Evolutionary conservation across 2,888 invertebrate genomes (phyloP), one percentile per base, ranked within the genome.

Genomic region (Zygothrica quintamaculata): DNA sequence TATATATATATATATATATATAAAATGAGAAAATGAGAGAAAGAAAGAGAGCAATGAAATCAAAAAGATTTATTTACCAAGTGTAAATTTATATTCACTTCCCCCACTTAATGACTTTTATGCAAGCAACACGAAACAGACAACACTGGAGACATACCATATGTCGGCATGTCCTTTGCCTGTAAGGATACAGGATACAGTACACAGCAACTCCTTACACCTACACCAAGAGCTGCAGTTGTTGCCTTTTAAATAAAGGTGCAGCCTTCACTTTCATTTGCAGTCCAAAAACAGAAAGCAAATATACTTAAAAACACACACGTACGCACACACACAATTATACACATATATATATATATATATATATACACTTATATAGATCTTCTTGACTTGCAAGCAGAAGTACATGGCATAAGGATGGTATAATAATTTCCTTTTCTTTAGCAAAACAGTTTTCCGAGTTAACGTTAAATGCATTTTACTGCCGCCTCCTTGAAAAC

Each of bases 41-140:
- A 26, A 26, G 26, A 26, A 26, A 26, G 5, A 1, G 40, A 47
- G 36, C 29, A 31, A 51, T 43, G 74, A 73, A 85, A 84, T 81
- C 77, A 84, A 78, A 84, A 74, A 82, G 86, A 86, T 80, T 80
- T 86, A 80, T 80, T 86, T 86, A 80, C 86, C 86, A 67, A 79
- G 80, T 84, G 80, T 62, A 80, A 80, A 86, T 85, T 78, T 79
- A 79, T 79, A 82, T 86, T 76, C 77, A 73, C 69, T 79, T 79
- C 65, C 76, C 72, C 73, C 65, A 79, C 77, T 80, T 84, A 86
- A 84, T 86, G 86, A 79, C 86, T 86, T 86, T 65, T 22, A 5
- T 5, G 18, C 18, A 86, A 79, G 69, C 62, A 60, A 65, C 51
- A 40, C 42, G 18, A 37, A 29, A 33, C 48, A 65, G 42, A 51